Evolutionary conservation across 2,113 vertebrate species (phyloP), one percentile per base, ranked within the genome.

Genomic region (Pardalotus punctatus): DNA sequence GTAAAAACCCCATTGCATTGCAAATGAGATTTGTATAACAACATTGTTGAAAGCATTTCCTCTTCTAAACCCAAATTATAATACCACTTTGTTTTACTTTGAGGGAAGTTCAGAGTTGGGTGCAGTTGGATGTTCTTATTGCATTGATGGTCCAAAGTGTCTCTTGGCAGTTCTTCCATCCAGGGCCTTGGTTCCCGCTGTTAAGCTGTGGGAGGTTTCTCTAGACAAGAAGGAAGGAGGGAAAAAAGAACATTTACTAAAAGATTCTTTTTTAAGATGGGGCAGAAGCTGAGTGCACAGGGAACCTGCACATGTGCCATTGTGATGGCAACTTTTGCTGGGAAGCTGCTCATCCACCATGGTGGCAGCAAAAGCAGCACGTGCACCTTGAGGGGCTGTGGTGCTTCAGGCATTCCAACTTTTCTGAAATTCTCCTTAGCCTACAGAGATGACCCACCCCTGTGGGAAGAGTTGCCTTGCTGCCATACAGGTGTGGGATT

Each of bases 321-420:
- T 27, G 23, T 22, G 33, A n/a, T 27, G n/a, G 16, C 0, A 10
- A 5, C 14, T 33, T 62, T 43, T 4, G 1, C 28, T 5, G 12
- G 29, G 42, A 42, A 50, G 43, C n/a, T 35, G 8, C 27, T 45
- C 6, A 0, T 14, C 35, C 24, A 14, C 9, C 5, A 2, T 5
- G 12, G 38, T 18, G 57, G 38, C 61, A 79, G 33, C 23, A 66
- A 36, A 0, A 0, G 28, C 65, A 24, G 8, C 25, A 77, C 0
- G 0, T 1, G 0, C 22, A 50, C 42, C 29, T 23, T 16, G n/a
- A 24, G 4, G 8, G 8, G 8, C 56, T 33, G 42, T 6, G 18
- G 17, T 61, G 5, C 18, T 82, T 54, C 53, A 67, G 57, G 13
- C 48, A 50, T 80, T 66, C 53, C 61, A 58, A 3, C 11, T 62